Conservation (phyloP, 2,113 vertebrate genomes). For the Todiramphus chloris region DNA sequence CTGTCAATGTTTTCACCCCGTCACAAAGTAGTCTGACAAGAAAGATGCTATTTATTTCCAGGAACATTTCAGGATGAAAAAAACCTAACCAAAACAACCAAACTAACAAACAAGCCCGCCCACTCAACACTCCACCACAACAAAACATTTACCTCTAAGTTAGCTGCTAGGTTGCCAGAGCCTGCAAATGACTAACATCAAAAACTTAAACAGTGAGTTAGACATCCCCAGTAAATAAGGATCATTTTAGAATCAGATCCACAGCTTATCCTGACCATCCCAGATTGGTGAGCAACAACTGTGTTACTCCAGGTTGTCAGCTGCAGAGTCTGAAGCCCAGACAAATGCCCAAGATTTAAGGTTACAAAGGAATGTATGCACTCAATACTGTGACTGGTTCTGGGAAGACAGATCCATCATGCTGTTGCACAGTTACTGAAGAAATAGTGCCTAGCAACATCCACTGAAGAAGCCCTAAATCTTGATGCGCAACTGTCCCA, state of each 20-base stretch:
- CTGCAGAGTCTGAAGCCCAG: not conserved
- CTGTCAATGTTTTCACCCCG: not conserved
- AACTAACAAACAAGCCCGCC: not conserved
- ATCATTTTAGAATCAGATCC: not conserved
- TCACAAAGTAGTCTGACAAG: not conserved
- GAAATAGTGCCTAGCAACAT: not conserved
- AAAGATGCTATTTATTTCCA: not conserved
- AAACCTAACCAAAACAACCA: not conserved
- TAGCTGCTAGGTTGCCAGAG: not conserved
- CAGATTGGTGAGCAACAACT: not conserved
- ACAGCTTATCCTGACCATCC: not conserved
- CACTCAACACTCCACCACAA: not conserved
- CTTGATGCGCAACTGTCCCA: not conserved
- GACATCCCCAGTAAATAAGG: not conserved
- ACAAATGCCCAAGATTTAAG: not conserved
- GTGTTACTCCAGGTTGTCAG: not conserved
- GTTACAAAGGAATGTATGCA: not conserved
- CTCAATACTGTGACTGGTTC: not conserved
- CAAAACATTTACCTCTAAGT: not conserved
- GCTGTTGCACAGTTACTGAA: not conserved
- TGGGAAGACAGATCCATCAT: not conserved
- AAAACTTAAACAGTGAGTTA: not conserved
- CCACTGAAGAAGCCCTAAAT: not conserved
- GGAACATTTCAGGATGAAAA: not conserved
- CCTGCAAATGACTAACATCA: not conserved